Base-by-base conservation (phyloP, 1,140 invertebrate genomes). In the Triops longicaudatus region DNA sequence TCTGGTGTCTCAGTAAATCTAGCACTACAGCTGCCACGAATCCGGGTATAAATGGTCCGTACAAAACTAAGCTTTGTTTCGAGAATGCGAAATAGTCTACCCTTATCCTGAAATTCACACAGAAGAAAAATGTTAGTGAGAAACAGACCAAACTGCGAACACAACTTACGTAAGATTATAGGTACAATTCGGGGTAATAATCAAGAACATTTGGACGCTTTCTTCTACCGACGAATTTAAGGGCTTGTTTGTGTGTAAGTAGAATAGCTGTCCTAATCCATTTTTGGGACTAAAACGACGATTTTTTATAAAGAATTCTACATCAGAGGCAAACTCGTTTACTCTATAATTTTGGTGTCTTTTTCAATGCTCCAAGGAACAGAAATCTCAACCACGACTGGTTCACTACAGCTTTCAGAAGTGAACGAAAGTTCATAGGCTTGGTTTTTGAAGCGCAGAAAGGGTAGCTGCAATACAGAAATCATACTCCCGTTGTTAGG, bases 291-390 rank as follows among this genome's bases (percentile, higher is more conserved):
- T 63, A 22, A 0, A n/a, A 17, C 1, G 17, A n/a, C 22, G 0
- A 10, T 63, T 63, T 63, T 5, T 0, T 12, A 63, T n/a, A 14
- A 63, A 17, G 22, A 4, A 63, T 2, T n/a, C 6, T 5, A 63
- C 7, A 14, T 63, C 10, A 63, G 1, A 63, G n/a, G n/a, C n/a
- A 22, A 22, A 14, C 14, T 63, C 10, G 3, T 14, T 63, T 63
- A 63, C 50, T 63, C 3, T 17, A 63, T 10, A 22, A 63, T 22
- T 63, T 63, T n/a, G 14, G 17, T 9, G 50, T 63, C 50, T 63
- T 63, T 63, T 63, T 0, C 50, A 63, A 63, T 63, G 50, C 50
- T 63, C 50, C 50, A 63, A 63, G 50, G 50, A 63, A 63, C 50
- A 17, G 2, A 63, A 17, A 63, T n/a, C 22, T 63, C 50, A 63